phyloP scores from a whole-genome alignment of 2,113 vertebrate genomes.

The Condylura cristata region DNA sequence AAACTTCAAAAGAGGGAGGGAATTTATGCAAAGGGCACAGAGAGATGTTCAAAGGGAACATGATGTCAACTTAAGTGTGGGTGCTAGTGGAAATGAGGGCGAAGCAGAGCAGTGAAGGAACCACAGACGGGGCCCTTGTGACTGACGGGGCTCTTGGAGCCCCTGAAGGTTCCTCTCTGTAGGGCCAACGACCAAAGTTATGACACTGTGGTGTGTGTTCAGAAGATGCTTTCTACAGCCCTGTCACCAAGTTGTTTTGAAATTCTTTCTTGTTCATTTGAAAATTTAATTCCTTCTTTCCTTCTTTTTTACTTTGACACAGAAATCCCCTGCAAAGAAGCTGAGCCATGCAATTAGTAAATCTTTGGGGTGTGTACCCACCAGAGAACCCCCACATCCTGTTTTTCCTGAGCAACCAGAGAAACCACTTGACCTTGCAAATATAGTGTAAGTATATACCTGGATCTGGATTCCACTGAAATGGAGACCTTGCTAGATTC shows the following conservation, averaged over 20 bases:
- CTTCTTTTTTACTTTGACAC: conserved; percentile 73
- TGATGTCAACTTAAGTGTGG: not conserved
- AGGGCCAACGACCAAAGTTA: not conserved
- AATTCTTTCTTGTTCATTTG: conserved; percentile 29
- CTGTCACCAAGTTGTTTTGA: not conserved
- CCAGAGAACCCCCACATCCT: conserved; percentile 94
- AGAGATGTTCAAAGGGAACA: not conserved
- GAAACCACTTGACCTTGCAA: conserved; percentile 94
- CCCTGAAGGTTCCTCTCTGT: not conserved
- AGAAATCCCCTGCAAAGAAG: conserved; percentile 99
- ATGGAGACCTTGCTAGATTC: not conserved
- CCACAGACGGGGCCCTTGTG: not conserved
- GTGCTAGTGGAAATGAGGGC: not conserved
- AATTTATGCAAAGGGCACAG: not conserved
- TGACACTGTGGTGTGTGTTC: not conserved
- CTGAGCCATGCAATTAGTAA: conserved; percentile 98
- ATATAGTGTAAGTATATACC: conserved; percentile 91
- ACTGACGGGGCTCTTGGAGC: not conserved
- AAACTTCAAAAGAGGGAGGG: not conserved
- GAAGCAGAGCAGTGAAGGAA: not conserved
- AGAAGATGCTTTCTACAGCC: not conserved
- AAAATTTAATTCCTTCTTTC: conserved; percentile 59
- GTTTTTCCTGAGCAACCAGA: conserved; percentile 97
- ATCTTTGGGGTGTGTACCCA: conserved; percentile 96
- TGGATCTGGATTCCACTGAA: not conserved